Evolutionary conservation across 2,888 invertebrate genomes (phyloP).

Genomic region (Ophion ventricosus): DNA sequence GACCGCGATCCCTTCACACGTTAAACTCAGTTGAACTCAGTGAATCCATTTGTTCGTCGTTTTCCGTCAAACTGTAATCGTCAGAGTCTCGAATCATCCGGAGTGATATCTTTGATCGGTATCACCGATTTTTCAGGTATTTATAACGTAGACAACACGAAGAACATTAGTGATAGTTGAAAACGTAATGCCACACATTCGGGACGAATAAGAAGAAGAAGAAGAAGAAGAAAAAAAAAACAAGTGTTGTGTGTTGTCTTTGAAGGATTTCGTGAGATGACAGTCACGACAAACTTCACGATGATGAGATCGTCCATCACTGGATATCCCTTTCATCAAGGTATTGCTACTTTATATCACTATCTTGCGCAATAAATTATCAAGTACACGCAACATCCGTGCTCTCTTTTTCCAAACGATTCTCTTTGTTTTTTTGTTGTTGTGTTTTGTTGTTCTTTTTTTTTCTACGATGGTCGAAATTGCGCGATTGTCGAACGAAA

Average conservation of each 20-base stretch:
- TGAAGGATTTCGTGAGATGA: constrained; percentile 80
- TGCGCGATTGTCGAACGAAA: background rate
- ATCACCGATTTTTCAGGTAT: background rate
- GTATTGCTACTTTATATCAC: constrained; percentile 72
- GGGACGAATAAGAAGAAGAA: constrained; percentile 1
- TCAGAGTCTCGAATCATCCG: background rate
- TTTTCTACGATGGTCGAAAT: background rate
- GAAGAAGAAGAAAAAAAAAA: too few relatives aligned
- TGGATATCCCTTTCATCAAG: constrained; percentile 85
- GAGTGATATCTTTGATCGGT: background rate
- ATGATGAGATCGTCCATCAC: constrained; percentile 84
- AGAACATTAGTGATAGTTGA: background rate
- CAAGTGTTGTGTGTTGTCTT: constrained; percentile 28
- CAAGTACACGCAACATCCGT: background rate
- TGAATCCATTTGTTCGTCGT: constrained; percentile 15
- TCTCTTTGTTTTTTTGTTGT: background rate
- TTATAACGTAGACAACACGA: background rate
- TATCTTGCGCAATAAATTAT: background rate
- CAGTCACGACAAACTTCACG: constrained; percentile 83
- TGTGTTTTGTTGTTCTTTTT: too few relatives aligned
- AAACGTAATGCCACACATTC: background rate
- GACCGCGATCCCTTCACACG: background rate
- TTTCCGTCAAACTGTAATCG: background rate
- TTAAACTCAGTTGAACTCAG: constrained; percentile 8
- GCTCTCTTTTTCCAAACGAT: background rate